phyloP scores from a whole-genome alignment of 1,140 invertebrate species.

The Drosophila varians region DNA sequence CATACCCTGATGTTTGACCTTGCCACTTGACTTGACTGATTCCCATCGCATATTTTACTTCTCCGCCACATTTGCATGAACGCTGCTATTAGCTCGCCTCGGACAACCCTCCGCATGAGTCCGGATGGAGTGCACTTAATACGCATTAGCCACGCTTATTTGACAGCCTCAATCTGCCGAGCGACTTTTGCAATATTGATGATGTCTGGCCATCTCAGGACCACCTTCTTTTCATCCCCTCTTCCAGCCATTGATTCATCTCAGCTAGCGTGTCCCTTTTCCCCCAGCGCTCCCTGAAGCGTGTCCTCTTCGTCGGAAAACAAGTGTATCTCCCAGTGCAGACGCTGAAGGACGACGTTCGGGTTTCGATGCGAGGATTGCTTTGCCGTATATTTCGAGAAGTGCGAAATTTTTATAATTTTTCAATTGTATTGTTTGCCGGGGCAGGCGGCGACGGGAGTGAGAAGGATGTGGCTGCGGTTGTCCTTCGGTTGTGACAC shows the following conservation, averaged over 20 bases:
- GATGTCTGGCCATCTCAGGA: slow-evolving; percentile 46
- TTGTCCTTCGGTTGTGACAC: slow-evolving; percentile 66
- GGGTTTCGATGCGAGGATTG: slow-evolving; percentile 49
- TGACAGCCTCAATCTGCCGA: slow-evolving; percentile 59
- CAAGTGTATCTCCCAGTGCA: slow-evolving; percentile 67
- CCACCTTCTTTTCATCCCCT: neutral
- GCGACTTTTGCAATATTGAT: slow-evolving; percentile 69
- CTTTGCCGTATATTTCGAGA: slow-evolving; percentile 10
- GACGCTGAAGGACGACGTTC: slow-evolving; percentile 54
- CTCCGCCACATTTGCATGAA: slow-evolving; percentile 67
- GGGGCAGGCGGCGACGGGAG: slow-evolving; percentile 15
- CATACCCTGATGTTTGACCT: slow-evolving; percentile 32
- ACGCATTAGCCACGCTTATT: slow-evolving; percentile 79
- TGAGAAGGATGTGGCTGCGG: slow-evolving; percentile 51
- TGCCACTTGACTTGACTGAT: slow-evolving; percentile 62
- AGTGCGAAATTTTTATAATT: slow-evolving; percentile 82
- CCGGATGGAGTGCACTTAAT: slow-evolving; percentile 70
- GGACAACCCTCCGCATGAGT: slow-evolving; percentile 5
- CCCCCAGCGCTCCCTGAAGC: slow-evolving; percentile 23
- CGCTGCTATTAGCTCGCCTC: slow-evolving; percentile 68
- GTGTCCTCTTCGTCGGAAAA: slow-evolving; percentile 48
- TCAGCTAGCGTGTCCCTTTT: neutral
- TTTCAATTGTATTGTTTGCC: slow-evolving; percentile 77
- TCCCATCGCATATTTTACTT: slow-evolving; percentile 54
- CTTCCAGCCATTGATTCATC: neutral